Base-by-base conservation (phyloP, 1,140 invertebrate genomes). In the Drosophila tani region DNA sequence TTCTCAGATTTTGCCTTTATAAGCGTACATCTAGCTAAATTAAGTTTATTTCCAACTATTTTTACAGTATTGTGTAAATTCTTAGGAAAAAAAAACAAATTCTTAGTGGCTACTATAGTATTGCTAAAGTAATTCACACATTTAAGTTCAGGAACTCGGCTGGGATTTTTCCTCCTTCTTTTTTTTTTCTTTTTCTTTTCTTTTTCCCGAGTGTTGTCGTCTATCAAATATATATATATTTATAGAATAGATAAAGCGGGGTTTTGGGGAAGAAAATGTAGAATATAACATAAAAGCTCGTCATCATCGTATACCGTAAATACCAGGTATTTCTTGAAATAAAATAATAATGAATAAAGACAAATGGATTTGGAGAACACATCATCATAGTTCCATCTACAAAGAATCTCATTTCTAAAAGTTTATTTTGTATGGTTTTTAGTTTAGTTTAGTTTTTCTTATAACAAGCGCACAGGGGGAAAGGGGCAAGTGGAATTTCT, bases 21-120 rank as follows among this genome's bases (percentile, higher is more conserved):
- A 88, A 88, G 80, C 83, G 65, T 83, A 88, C 76, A 80, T 83
- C 83, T 88, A 87, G 80, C 84, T 87, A 87, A 88, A 80, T 87
- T 67, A 67, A 80, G 70, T 87, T 87, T 87, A 87, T 87, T 87
- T 87, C 76, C 81, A 83, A 88, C 83, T 87, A 87, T 83, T 87
- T 88, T 87, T 87, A 87, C 83, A 87, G 71, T 78, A 84, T 86
- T 73, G 50, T 78, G 59, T 71, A 77, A 83, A 70, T 88, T 83
- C 68, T 81, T 83, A 83, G 65, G 79, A 87, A 87, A 85, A 86
- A 78, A 82, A 79, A 81, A 87, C 79, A 79, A 59, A 70, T 51
- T 65, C 82, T 85, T 85, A 85, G 62, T 79, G 58, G 49, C 82
- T 85, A 85, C 57, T 68, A 45, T 57, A 81, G 78, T 85, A 85